phyloP scores from a whole-genome alignment of 2,888 invertebrate species.

The Ophioninae sp. region DNA sequence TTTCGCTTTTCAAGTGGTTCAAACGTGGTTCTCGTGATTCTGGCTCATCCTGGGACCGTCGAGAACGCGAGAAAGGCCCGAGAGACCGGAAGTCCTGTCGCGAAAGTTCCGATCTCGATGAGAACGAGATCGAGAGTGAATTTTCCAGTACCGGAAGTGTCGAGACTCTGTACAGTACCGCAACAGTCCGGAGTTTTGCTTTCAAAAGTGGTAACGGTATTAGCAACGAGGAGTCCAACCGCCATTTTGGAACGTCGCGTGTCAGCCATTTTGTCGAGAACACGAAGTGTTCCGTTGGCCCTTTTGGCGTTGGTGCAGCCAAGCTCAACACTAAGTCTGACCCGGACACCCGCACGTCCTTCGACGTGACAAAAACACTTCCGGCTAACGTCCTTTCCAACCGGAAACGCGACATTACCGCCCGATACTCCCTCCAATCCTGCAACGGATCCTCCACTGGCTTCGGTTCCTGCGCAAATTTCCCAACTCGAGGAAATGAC shows the following conservation, averaged over 20 bases:
- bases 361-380: constrained; percentile 64
- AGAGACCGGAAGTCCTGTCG: constrained; percentile 61
- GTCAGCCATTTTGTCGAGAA: constrained; percentile 66
- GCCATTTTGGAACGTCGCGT: constrained; percentile 71
- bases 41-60: constrained; percentile 48
- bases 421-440: constrained; percentile 75
- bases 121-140: constrained; percentile 59
- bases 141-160: constrained; percentile 84
- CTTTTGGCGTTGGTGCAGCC: constrained; percentile 75
- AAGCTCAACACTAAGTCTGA: constrained; percentile 64
- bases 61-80: constrained; percentile 74
- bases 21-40: constrained; percentile 82
- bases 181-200: constrained; percentile 88
- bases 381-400: constrained; percentile 32
- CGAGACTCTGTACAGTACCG: constrained; percentile 87
- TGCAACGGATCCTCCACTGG: constrained; percentile 67
- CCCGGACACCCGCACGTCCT: constrained; percentile 1
- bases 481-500: constrained; percentile 66
- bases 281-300: constrained; percentile 65
- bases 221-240: constrained; percentile 71
- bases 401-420: constrained; percentile 69
- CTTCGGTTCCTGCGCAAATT: constrained; percentile 73
- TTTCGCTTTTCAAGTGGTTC: constrained; percentile 89
- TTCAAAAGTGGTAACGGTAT: constrained; percentile 82
- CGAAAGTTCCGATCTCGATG: constrained; percentile 56